Evolutionary conservation across 64 coral and sea anemone species (phyloP).

Genomic region (Trachythela sp.): DNA sequence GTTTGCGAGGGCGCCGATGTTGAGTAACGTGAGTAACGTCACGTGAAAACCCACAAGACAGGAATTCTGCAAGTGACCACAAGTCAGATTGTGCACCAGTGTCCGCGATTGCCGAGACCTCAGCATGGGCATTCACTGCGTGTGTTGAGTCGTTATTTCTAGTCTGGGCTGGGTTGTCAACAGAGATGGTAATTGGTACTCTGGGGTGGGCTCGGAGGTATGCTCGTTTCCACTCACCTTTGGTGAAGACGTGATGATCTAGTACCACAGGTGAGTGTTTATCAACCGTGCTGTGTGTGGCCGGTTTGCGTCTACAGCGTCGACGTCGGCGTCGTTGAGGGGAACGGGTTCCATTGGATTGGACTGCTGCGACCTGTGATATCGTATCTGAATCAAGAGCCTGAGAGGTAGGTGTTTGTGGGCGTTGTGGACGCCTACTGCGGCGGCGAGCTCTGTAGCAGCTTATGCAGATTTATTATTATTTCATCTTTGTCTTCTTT

Average conservation of each 20-base stretch:
- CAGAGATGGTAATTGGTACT: conserved; percentile 17
- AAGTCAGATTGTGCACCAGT: too few relatives aligned
- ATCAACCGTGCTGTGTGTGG: not conserved
- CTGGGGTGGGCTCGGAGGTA: conserved; percentile 34
- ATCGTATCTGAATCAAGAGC: not conserved
- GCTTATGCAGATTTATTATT: conserved; percentile 30
- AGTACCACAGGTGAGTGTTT: not conserved
- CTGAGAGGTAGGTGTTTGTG: not conserved
- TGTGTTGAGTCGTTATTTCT: too few relatives aligned
- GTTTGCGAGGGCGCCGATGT: too few relatives aligned
- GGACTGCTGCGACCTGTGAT: not conserved
- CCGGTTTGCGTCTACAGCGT: not conserved
- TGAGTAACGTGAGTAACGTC: too few relatives aligned
- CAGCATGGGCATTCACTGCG: too few relatives aligned
- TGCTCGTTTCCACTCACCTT: conserved; percentile 32
- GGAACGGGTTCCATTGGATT: too few relatives aligned
- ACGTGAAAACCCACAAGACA: too few relatives aligned
- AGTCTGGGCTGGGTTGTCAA: not conserved
- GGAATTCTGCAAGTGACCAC: too few relatives aligned
- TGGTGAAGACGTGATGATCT: conserved; percentile 26
- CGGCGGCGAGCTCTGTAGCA: conserved; percentile 18
- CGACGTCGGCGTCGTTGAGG: not conserved
- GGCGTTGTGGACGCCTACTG: not conserved
- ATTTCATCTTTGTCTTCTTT: too few relatives aligned
- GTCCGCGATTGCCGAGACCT: too few relatives aligned